Conservation (phyloP, 2,797 vertebrate species). For the Psittacula derbiana region DNA sequence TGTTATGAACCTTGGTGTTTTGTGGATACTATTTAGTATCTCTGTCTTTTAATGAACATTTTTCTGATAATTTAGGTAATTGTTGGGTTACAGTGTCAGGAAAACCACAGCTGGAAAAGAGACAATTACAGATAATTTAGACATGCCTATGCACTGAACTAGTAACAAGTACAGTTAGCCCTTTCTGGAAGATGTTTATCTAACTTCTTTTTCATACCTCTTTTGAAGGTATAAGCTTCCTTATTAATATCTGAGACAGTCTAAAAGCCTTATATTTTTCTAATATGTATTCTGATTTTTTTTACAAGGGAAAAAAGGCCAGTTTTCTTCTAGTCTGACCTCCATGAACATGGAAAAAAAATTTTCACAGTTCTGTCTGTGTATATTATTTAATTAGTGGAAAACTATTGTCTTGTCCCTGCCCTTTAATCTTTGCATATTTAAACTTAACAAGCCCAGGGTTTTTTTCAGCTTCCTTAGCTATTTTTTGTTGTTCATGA, state of each 20-base stretch:
- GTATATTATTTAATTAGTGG: background rate
- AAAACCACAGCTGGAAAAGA: background rate
- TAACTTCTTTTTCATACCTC: background rate
- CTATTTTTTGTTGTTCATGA: background rate
- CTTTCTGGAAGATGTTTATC: background rate
- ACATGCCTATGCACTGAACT: background rate
- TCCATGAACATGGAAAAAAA: background rate
- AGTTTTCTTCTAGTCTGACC: background rate
- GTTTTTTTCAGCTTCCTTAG: background rate
- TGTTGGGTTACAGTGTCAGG: background rate
- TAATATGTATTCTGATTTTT: background rate
- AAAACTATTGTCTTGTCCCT: background rate
- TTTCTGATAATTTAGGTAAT: background rate
- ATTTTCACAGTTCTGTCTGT: background rate
- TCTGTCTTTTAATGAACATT: background rate
- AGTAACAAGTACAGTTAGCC: background rate
- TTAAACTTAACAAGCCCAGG: background rate
- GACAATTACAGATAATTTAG: background rate
- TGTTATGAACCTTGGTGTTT: background rate
- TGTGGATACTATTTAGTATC: background rate
- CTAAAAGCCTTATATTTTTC: background rate
- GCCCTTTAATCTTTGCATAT: background rate
- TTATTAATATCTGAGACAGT: background rate
- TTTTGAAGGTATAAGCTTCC: background rate
- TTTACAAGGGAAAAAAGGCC: background rate